Base-by-base conservation (phyloP, 2,113 vertebrate genomes). In the Vidua chalybeata region DNA sequence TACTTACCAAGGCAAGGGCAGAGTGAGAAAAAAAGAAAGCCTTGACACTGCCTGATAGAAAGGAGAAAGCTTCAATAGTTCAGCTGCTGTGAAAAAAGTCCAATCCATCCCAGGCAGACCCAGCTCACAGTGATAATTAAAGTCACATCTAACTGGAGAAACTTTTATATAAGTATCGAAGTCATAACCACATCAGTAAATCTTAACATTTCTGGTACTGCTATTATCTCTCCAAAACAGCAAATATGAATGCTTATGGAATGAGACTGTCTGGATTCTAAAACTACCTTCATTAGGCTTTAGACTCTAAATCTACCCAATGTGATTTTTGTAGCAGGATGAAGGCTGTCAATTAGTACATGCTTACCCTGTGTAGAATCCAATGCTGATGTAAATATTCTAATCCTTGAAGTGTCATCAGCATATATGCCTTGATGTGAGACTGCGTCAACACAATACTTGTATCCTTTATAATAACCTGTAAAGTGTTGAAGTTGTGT, bases 381-480 rank as follows among this genome's bases (percentile, higher is more conserved):
- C 99, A 99, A 80, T 99, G 98, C 30, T 98, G 98, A 96, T 99
- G 99, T 92, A 99, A 98, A 96, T 99, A 99, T 83, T 99, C 99
- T 91, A 99, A 97, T 43, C 99, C 99, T 96, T 99, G 99, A 88
- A 99, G 98, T 10, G 99, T 99, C 99, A 99, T 99, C 81, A 99
- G 96, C 98, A 99, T 99, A 92, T 99, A 99, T 20, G 99, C 99
- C 97, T 99, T 99, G 97, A 99, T 99, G 87, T 99, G 99, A 89
- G 99, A 98, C 27, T 99, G 99, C 3, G 99, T 99, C 95, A 99
- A 95, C 37, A 99, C 99, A 73, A 99, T 98, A 94, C 99, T 99
- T 45, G 98, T 99, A 97, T 99, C 99, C 95, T 99, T 99, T 97
- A 99, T 99, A 95, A 99, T 99, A 90, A 99, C 99, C 99, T 99